Evolutionary conservation across 2,888 invertebrate genomes (phyloP).

Genomic region (Epirrhoe tristata): DNA sequence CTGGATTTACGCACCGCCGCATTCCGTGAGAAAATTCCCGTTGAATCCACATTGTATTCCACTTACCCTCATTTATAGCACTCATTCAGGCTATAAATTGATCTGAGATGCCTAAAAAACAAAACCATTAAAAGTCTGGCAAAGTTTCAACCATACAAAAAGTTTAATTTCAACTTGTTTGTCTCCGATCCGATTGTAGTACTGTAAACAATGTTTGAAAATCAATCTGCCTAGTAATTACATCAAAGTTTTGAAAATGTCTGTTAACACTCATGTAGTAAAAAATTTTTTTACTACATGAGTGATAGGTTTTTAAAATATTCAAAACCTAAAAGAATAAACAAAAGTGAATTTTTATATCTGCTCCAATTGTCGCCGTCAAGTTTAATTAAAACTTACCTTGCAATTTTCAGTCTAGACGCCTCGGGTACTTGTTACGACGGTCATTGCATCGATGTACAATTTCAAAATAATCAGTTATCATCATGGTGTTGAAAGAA

Average conservation of each 20-base stretch:
- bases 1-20: conserved; percentile 73
- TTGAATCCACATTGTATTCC: conserved; percentile 70
- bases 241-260: too few species aligned
- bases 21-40: conserved; percentile 76
- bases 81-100: conserved; percentile 51
- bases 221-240: too few species aligned
- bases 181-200: not conserved
- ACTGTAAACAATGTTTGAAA: not conserved
- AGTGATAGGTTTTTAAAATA: not conserved
- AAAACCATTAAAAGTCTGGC: conserved; percentile 24
- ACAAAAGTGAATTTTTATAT: conserved; percentile 42
- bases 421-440: conserved; percentile 49
- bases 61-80: conserved; percentile 65
- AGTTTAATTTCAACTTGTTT: not conserved
- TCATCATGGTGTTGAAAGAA: conserved; percentile 61
- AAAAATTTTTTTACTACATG: too few species aligned
- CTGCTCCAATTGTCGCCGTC: conserved; percentile 64
- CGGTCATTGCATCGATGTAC: conserved; percentile 52
- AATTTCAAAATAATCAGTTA: conserved; percentile 61
- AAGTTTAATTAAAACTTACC: conserved; percentile 64
- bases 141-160: conserved; percentile 13
- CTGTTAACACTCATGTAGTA: too few species aligned
- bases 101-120: conserved; percentile 38
- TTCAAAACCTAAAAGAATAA: not conserved
- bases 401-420: conserved; percentile 73